Percentiles rank a stretch among this genome's conserved stretches.
phyloP scores from a whole-genome alignment of 2,797 vertebrate species.

The Galago senegalensis region DNA sequence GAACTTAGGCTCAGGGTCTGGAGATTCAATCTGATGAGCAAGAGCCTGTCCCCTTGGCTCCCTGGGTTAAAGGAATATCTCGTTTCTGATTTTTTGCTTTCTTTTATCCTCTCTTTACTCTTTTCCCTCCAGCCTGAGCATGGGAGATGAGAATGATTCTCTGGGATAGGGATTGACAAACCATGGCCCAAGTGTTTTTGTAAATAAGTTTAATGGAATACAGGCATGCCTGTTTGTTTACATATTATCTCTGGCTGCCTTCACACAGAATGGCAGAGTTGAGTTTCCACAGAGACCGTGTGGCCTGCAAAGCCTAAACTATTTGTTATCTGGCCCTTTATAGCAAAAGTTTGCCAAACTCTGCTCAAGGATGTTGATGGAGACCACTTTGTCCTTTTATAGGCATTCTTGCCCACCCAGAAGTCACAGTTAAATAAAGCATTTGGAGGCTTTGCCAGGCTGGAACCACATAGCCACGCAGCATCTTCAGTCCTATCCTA shows the following conservation, averaged over 20 bases:
- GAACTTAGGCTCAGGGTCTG: background rate
- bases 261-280: background rate
- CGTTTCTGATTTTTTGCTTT: background rate
- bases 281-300: background rate
- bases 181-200: background rate
- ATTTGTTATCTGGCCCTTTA: constrained; percentile 12
- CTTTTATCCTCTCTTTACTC: background rate
- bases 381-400: constrained; percentile 44
- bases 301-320: background rate
- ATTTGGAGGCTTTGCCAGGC: constrained; percentile 9
- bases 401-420: constrained; percentile 44
- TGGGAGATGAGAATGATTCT: background rate
- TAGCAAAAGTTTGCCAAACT: background rate
- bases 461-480: background rate
- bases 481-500: background rate
- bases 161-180: background rate
- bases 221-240: background rate
- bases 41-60: background rate
- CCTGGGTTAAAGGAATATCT: background rate
- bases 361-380: background rate
- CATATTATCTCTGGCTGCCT: background rate
- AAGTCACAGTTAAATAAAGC: constrained; percentile 9
- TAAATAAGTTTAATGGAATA: background rate
- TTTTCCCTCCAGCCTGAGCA: background rate
- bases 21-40: background rate